A percentile compares a stretch with the other conserved stretches of the same genome.
Conservation (phyloP, 2,888 invertebrate species). For the Sepiola atlantica region DNA sequence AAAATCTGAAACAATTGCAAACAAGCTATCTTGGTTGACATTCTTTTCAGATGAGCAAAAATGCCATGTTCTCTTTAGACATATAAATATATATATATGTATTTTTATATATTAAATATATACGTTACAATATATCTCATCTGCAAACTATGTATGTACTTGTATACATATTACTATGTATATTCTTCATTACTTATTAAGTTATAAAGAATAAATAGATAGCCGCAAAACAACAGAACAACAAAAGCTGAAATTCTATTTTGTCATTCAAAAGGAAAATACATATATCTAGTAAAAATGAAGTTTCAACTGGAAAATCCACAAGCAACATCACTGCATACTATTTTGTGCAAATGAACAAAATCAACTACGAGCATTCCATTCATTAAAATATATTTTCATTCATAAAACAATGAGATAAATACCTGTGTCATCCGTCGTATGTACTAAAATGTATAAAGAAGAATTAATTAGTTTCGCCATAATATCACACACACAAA, state of each 20-base stretch:
- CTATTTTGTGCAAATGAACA: not conserved
- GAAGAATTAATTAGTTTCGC: not conserved
- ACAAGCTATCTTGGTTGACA: too few species aligned
- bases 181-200: too few species aligned
- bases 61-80: too few species aligned
- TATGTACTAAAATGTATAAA: constrained; percentile 2
- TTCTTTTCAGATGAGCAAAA: too few species aligned
- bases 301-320: not conserved
- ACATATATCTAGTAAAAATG: not conserved
- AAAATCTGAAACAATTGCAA: too few species aligned
- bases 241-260: not conserved
- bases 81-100: too few species aligned
- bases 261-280: not conserved
- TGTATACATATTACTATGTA: too few species aligned
- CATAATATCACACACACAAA: not conserved
- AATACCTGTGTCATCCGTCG: constrained; percentile 22
- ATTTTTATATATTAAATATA: too few species aligned
- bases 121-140: too few species aligned
- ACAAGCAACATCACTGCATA: not conserved
- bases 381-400: not conserved
- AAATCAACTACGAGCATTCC: not conserved
- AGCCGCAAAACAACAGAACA: not conserved
- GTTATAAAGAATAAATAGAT: not conserved
- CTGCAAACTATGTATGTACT: too few species aligned
- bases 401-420: not conserved